Percentiles rank a stretch among this genome's conserved stretches.
Evolutionary conservation across 2,797 vertebrate genomes (phyloP).

Genomic region (Spheniscus humboldti): DNA sequence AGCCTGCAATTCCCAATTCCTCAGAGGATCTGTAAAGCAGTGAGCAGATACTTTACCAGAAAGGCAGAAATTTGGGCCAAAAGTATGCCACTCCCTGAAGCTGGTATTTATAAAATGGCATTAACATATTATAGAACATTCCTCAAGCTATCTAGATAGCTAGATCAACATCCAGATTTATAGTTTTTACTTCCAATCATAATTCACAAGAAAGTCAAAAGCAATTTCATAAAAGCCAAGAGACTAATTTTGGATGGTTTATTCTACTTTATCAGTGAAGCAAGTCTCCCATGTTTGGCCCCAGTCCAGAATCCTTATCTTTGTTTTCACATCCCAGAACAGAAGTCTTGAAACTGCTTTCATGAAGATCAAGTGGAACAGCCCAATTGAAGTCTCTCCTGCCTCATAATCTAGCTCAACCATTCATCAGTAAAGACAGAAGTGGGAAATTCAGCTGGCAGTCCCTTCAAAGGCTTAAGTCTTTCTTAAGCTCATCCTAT

Average conservation of each 20-base stretch:
- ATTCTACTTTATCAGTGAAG: neutral
- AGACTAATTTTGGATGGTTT: neutral
- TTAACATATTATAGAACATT: neutral
- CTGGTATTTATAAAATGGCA: neutral
- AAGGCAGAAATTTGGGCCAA: neutral
- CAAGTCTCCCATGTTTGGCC: neutral
- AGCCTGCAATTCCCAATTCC: conserved; percentile 45
- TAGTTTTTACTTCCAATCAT: neutral
- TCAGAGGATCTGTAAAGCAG: conserved; percentile 72
- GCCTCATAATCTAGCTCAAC: neutral
- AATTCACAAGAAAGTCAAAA: neutral
- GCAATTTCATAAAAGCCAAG: neutral
- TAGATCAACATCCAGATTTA: neutral
- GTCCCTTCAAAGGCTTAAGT: neutral
- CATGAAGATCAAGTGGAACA: neutral
- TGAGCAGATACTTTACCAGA: neutral
- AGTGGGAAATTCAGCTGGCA: neutral
- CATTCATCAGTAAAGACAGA: neutral
- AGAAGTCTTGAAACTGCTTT: neutral
- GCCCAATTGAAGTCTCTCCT: neutral
- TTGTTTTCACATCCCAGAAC: neutral
- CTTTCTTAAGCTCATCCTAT: neutral
- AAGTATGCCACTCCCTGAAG: neutral
- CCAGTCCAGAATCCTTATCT: neutral
- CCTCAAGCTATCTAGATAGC: neutral